Base-by-base conservation (phyloP, 2,797 vertebrate genomes). In the Avahi laniger region DNA sequence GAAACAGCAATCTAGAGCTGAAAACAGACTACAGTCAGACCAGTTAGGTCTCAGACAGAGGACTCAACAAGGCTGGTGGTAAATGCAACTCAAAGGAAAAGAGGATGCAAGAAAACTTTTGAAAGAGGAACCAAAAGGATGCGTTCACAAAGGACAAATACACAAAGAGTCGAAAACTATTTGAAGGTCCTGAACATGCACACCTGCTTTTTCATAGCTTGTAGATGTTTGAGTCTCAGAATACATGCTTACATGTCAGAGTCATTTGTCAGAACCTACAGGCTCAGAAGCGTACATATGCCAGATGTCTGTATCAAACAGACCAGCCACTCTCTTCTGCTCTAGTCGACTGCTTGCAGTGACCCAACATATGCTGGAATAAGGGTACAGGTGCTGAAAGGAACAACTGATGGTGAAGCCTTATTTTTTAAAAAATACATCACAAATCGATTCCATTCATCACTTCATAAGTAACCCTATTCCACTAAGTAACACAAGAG, bases 51-150 rank as follows among this genome's bases (percentile, higher is more conserved):
- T 91, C 38, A 82, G 83, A 48, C 4, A 93, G 18, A 90, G 4
- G 10, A 89, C 41, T 57, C 41, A 54, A 54, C 63, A 84, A 35
- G 38, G 73, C 46, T 86, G 80, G 30, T 38, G 33, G 38, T 59
- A 95, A 54, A 63, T 35, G 15, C 84, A 75, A 57, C 57, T 89
- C 76, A 92, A 87, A 95, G 76, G 75, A 94, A 90, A 87, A 94
- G 10, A 46, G 61, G 48, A 61, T n/a, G 22, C 17, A 87, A 93
- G 84, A 28, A 61, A 91, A 50, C 11, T 28, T 35, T 9, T 46
- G 22, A 54, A 96, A 33, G 28, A 90, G 13, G 57, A 94, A 70
- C 17, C 3, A 11, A 75, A 92, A 90, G 59, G 35, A 73, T 48
- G 0, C 48, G 11, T 69, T 85, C 94, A 59, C 22, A 14, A 63